Percentiles rank a stretch among this genome's conserved stretches.
Evolutionary conservation across 2,888 invertebrate species (phyloP).

Genomic region (Cataglyphis livida): DNA sequence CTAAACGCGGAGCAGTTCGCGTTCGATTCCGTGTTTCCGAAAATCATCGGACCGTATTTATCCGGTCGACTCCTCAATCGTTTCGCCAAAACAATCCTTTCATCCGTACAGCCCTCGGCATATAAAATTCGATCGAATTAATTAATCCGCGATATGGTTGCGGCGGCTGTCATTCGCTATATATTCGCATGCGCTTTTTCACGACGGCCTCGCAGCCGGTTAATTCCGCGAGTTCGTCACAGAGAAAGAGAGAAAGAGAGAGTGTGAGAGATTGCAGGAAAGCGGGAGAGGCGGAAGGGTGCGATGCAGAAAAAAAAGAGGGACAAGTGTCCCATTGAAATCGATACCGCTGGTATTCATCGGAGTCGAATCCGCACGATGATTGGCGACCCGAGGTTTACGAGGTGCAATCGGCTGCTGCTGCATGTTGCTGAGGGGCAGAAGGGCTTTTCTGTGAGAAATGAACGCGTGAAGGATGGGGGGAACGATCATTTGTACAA

Average conservation of each 20-base stretch:
- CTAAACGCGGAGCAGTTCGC: not conserved
- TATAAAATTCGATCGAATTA: conserved; percentile 58
- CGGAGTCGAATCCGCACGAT: conserved; percentile 57
- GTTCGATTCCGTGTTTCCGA: conserved; percentile 10
- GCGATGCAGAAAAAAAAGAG: conserved; percentile 54
- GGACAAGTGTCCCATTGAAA: conserved; percentile 66
- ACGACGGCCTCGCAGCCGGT: conserved; percentile 23
- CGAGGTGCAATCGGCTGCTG: conserved; percentile 17
- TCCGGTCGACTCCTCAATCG: conserved; percentile 42
- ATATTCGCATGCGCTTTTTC: conserved; percentile 32
- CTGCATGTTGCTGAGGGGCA: not conserved
- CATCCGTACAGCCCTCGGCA: conserved; percentile 35
- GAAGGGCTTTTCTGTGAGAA: not conserved
- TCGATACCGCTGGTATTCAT: conserved; percentile 68
- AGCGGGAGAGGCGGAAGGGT: not conserved
- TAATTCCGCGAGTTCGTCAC: conserved; percentile 32
- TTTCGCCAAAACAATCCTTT: conserved; percentile 48
- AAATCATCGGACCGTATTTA: conserved; percentile 41
- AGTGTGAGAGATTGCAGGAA: conserved; percentile 7
- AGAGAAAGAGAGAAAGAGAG: not conserved
- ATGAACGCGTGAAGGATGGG: not conserved
- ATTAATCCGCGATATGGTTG: conserved; percentile 46
- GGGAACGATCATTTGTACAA: conserved; percentile 31
- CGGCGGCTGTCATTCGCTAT: conserved; percentile 12
- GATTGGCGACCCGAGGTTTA: conserved; percentile 26